Conservation (phyloP, 2,797 vertebrate species). For the Geotrypetes seraphini region DNA sequence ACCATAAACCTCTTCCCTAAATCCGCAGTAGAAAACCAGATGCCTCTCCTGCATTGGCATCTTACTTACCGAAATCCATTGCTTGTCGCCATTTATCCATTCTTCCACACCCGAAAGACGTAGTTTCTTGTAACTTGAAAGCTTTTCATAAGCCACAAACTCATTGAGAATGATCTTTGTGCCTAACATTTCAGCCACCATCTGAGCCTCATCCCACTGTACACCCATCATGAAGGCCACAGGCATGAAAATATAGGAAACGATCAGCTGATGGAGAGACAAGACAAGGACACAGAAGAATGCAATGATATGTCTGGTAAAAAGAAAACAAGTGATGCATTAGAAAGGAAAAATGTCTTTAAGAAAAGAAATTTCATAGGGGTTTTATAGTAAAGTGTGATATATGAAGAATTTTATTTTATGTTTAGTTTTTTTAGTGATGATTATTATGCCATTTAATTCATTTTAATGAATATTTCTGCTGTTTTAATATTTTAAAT, state of each 20-base stretch:
- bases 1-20: too few species aligned
- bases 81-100: conserved; percentile 35
- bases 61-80: conserved; percentile 78
- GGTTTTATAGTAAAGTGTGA: too few species aligned
- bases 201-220: conserved; percentile 65
- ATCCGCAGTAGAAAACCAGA: too few species aligned
- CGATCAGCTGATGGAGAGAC: conserved; percentile 68
- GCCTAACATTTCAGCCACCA: conserved; percentile 80
- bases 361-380: too few species aligned
- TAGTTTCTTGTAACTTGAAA: conserved; percentile 62
- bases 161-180: conserved; percentile 90
- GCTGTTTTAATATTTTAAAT: too few species aligned
- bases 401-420: too few species aligned
- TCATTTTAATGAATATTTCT: too few species aligned
- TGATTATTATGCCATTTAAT: too few species aligned
- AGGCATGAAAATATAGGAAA: conserved; percentile 85
- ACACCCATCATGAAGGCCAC: conserved; percentile 89
- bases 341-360: too few species aligned
- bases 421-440: too few species aligned
- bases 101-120: conserved; percentile 61
- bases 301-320: background rate
- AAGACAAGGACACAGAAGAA: background rate
- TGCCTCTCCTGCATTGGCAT: too few species aligned
- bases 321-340: too few species aligned
- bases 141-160: conserved; percentile 81